Evolutionary conservation across 1,140 invertebrate species (phyloP).

Genomic region (Chrysoperla carnea): DNA sequence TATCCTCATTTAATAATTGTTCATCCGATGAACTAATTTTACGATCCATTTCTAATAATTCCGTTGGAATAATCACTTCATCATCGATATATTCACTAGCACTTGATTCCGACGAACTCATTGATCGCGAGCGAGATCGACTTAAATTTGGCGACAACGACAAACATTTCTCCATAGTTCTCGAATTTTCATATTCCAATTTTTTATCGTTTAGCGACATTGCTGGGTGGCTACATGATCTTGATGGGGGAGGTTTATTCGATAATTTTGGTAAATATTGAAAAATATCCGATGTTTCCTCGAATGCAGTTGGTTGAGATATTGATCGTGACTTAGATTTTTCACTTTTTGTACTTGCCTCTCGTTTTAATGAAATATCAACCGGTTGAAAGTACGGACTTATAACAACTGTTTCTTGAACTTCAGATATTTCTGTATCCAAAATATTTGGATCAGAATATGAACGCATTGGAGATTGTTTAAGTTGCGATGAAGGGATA

Average conservation of each 20-base stretch:
- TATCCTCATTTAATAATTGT: too few species aligned
- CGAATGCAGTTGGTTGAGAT: not conserved
- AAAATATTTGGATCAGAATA: conserved; percentile 21
- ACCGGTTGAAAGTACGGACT: not conserved
- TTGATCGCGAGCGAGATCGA: too few species aligned
- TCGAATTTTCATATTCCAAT: too few species aligned
- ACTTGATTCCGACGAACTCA: too few species aligned
- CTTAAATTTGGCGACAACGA: too few species aligned
- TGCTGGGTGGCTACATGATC: conserved; percentile 1
- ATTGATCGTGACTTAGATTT: conserved; percentile 4
- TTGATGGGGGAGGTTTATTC: not conserved
- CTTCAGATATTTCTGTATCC: conserved; percentile 10
- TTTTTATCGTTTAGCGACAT: not conserved
- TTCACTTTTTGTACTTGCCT: not conserved
- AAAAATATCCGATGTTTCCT: not conserved
- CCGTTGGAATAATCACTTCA: too few species aligned
- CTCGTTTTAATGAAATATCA: conserved; percentile 1
- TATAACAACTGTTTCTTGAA: conserved; percentile 10
- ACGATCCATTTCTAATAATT: too few species aligned
- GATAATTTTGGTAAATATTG: not conserved
- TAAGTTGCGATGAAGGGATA: too few species aligned
- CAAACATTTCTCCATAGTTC: too few species aligned
- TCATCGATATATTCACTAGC: too few species aligned
- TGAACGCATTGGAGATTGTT: conserved; percentile 9
- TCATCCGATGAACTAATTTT: too few species aligned